Conservation (phyloP, 1,140 invertebrate genomes). For the Diorhabda elongata region DNA sequence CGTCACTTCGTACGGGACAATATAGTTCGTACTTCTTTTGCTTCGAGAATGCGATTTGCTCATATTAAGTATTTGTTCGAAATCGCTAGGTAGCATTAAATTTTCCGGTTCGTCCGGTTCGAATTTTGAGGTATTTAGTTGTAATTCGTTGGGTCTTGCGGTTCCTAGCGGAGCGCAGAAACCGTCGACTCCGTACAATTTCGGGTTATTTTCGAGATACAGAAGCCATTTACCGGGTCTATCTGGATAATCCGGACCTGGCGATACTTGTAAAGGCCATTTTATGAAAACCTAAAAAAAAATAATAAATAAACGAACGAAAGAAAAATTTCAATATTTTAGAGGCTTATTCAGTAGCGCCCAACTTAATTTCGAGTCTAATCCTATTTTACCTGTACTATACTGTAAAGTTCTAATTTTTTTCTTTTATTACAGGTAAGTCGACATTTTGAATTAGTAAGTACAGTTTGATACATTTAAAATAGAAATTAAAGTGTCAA, state of each 20-base stretch:
- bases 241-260: constrained; percentile 67
- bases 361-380: too few species aligned
- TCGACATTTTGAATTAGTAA: too few species aligned
- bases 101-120: constrained; percentile 8
- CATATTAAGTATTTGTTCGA: constrained; percentile 45
- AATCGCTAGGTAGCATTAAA: not conserved
- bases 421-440: too few species aligned
- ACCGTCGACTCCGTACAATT: constrained; percentile 48
- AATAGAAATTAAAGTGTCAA: too few species aligned
- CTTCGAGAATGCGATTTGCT: constrained; percentile 54
- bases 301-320: not conserved
- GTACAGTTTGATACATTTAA: too few species aligned
- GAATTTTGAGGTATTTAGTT: constrained; percentile 14
- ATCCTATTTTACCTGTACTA: too few species aligned
- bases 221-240: constrained; percentile 87
- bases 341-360: too few species aligned
- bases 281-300: constrained; percentile 52
- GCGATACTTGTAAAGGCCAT: constrained; percentile 88
- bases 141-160: constrained; percentile 22
- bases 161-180: constrained; percentile 8
- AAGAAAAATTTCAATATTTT: too few species aligned
- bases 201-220: constrained; percentile 78
- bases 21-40: constrained; percentile 66
- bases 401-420: too few species aligned
- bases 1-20: constrained; percentile 66